Evolutionary conservation across 2,797 vertebrate genomes (phyloP).

Genomic region (Vireo griseus): DNA sequence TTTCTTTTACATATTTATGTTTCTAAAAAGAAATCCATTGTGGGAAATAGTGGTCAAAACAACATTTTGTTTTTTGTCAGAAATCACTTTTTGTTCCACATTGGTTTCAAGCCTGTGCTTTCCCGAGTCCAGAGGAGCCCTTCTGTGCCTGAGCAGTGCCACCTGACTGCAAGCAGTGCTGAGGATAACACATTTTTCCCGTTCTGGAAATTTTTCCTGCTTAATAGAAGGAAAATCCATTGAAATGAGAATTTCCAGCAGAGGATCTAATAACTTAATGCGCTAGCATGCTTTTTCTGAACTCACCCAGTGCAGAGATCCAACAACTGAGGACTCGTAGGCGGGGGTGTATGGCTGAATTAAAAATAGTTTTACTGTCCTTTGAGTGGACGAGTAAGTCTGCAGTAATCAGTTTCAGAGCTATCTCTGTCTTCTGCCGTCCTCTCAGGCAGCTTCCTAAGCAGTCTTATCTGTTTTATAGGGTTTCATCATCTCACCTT

Average conservation of each 20-base stretch:
- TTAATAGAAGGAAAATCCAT: not conserved
- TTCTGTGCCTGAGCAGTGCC: not conserved
- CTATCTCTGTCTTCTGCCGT: not conserved
- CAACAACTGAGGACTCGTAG: not conserved
- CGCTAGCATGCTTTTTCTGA: not conserved
- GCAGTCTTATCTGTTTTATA: not conserved
- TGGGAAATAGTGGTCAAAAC: not conserved
- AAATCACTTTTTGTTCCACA: not conserved
- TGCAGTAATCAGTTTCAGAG: not conserved
- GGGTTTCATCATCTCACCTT: not conserved
- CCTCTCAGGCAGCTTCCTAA: not conserved
- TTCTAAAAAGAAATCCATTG: not conserved
- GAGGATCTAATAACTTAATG: not conserved
- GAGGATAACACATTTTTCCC: not conserved
- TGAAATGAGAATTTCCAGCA: not conserved
- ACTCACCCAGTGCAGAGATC: not conserved
- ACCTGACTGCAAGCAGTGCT: not conserved
- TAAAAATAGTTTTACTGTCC: not conserved
- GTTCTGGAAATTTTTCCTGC: not conserved
- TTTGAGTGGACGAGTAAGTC: not conserved
- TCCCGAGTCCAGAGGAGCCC: not conserved
- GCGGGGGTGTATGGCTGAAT: not conserved
- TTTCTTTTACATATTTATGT: not conserved
- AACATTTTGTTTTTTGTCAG: not conserved
- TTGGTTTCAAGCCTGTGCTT: not conserved